Evolutionary conservation across 2,113 vertebrate species (phyloP), one percentile per base, ranked within the genome.

Genomic region (Electrona antarctica): DNA sequence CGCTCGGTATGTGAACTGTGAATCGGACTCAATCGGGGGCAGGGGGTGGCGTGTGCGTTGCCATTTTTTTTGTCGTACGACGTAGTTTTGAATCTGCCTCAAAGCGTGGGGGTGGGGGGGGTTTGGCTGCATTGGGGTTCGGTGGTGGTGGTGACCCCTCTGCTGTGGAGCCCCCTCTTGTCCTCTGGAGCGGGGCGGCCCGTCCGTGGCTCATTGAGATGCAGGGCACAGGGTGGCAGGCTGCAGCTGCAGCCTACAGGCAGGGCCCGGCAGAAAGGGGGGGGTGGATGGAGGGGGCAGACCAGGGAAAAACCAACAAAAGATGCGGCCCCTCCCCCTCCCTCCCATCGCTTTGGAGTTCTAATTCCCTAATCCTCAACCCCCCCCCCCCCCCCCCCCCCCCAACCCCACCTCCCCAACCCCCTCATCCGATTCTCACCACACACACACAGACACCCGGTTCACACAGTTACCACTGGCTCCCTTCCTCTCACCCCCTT

Each of bases 181-280:
- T 41, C 74, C 55, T 60, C 85, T 92, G 76, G 89, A 79, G 91
- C 79, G 81, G 33, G 77, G 87, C 67, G 88, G 87, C 71, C 48
- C 55, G 33, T 41, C 33, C 33, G 72, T 7, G 61, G 86, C 93
- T 95, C 93, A 93, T 95, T 96, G 92, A 91, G 88, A 95, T 95
- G 91, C 95, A 84, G 92, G 91, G 92, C 91, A 90, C 88, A 81
- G 91, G 90, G 83, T 48, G 75, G 72, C 90, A 81, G 78, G 85
- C 83, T 88, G 93, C 95, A 96, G 95, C 94, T 95, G 93, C 92
- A 93, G 78, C 87, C 92, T 88, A 89, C 90, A 91, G 92, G 92
- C 89, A 89, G 87, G 87, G 68, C 86, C 83, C 82, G 88, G 88
- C 60, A 76, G 88, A 92, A 89, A 91, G 88, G 87, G 81, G 62